phyloP scores from a whole-genome alignment of 2,797 vertebrate species.

The Sebastes hubbsi region DNA sequence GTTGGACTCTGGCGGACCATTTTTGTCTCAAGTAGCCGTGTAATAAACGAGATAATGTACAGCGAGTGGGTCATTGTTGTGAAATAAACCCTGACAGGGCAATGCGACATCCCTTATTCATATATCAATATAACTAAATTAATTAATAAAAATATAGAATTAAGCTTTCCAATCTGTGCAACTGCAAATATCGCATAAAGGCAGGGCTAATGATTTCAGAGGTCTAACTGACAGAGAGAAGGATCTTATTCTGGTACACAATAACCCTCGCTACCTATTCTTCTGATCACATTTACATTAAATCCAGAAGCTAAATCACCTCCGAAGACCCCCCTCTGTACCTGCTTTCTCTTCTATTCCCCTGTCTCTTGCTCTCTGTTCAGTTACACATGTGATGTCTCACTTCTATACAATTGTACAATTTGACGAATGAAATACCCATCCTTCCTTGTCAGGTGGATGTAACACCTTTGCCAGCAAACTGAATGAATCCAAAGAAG shows the following conservation, averaged over 20 bases:
- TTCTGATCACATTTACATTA: conserved; percentile 54
- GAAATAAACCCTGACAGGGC: too few relatives aligned
- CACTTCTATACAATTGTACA: conserved; percentile 39
- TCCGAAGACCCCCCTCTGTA: conserved; percentile 17
- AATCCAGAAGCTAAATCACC: conserved; percentile 49
- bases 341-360: conserved; percentile 57
- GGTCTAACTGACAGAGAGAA: conserved; percentile 25
- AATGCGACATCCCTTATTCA: too few relatives aligned
- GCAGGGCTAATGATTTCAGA: conserved; percentile 20
- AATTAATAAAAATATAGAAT: neutral
- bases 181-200: neutral
- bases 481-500: conserved; percentile 45
- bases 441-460: conserved; percentile 57
- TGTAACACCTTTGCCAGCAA: conserved; percentile 53
- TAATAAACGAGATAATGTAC: too few relatives aligned
- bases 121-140: neutral
- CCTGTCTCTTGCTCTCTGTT: conserved; percentile 49
- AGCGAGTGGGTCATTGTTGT: too few relatives aligned
- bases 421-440: conserved; percentile 52
- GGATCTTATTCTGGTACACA: conserved; percentile 44
- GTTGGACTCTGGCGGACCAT: too few relatives aligned
- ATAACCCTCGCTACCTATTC: conserved; percentile 42
- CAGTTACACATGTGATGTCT: conserved; percentile 55
- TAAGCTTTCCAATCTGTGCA: neutral
- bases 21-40: too few relatives aligned